These are phyloP conservation scores for Dryococelus australis DNA, from an alignment of 2,888 invertebrate genomes.

Conservation along the genomic window DNA sequence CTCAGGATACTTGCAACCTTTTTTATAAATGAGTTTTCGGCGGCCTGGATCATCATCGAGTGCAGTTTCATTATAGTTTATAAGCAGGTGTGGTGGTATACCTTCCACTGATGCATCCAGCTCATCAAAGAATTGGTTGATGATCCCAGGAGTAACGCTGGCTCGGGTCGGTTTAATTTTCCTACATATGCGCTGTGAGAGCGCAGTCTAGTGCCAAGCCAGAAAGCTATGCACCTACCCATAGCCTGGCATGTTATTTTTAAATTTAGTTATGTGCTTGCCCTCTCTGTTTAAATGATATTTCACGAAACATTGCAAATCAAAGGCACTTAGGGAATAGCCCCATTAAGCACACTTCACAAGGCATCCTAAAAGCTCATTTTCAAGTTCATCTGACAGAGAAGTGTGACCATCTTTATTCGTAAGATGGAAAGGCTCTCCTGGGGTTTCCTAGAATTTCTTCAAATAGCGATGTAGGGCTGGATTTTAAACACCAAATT, in stretches of 20 bases:
- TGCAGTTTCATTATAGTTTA: slow-evolving; percentile 54
- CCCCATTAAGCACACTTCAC: slow-evolving; percentile 18
- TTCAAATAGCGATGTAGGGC: neutral
- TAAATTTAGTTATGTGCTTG: neutral
- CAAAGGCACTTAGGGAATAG: neutral
- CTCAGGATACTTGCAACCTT: slow-evolving; percentile 46
- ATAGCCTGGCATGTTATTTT: neutral
- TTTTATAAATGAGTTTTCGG: slow-evolving; percentile 41
- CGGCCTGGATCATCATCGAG: slow-evolving; percentile 52
- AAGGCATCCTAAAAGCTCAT: neutral
- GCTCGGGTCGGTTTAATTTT: neutral
- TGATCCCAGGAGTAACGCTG: neutral
- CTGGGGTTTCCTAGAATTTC: neutral
- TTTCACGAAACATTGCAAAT: neutral
- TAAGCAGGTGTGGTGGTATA: slow-evolving; percentile 38
- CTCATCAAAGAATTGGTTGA: slow-evolving; percentile 23
- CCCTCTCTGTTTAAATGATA: slow-evolving; percentile 13
- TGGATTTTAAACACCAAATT: neutral
- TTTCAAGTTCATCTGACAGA: neutral
- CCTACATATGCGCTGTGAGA: neutral
- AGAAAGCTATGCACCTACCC: neutral
- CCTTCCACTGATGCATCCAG: slow-evolving; percentile 45
- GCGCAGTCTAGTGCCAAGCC: neutral
- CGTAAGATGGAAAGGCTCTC: neutral
- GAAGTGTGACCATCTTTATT: neutral